Base-by-base conservation (phyloP, 2,113 vertebrate genomes). In the Cryptoleucopteryx plumbea region DNA sequence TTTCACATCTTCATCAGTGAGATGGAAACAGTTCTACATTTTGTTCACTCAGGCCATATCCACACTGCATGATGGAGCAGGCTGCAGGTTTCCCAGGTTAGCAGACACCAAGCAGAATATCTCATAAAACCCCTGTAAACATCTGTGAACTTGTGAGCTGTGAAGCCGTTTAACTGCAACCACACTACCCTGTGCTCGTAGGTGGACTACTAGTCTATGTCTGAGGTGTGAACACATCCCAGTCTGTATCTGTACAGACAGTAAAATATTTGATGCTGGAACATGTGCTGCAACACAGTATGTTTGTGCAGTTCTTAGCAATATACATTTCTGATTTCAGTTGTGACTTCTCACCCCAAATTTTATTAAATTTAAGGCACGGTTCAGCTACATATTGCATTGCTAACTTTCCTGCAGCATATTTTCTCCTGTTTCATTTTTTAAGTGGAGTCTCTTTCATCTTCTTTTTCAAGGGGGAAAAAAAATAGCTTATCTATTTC, bases 1-100 rank as follows among this genome's bases (percentile, higher is more conserved):
- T 84, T 86, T 94, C 32, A 31, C 26, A 17, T 71, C 50, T 65
- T 70, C 55, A 59, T 70, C 31, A 45, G 38, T 43, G 58, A 63
- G 38, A 7, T 72, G 34, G 77, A 83, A 85, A 18, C 2, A 2
- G 50, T 68, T 61, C 67, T 72, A 25, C 22, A 9, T 88, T 82
- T 93, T 0, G 0, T n/a, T 65, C 62, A 40, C 16, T 10, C 6
- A 2, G 38, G 43, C 71, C 11, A 4, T 63, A 52, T 23, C 40
- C 40, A 47, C 26, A 0, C 9, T 40, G 19, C 14, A 4, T 14
- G 43, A 8, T 67, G 48, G 53, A 83, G 45, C 31, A 72, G 43
- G 62, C 77, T 89, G 62, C 58, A 47, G 77, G 26, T 38, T 89
- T 71, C 45, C 40, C 26, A 36, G 27, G 26, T 32, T 26, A 63